Conservation (phyloP, 2,888 invertebrate genomes). For the Pandemis heparana region DNA sequence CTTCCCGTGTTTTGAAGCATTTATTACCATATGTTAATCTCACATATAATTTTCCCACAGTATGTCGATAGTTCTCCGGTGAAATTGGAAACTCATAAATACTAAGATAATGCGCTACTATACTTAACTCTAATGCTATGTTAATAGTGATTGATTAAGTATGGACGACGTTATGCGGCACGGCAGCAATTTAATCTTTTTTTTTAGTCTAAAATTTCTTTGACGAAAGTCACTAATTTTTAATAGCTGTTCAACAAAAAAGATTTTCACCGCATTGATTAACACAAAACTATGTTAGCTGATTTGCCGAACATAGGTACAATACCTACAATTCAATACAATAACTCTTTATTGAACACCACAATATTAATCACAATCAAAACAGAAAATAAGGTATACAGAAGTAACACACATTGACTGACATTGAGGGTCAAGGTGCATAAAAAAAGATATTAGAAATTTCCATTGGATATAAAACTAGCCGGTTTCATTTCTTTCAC, state of each 20-base stretch:
- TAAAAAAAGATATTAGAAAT: too few species aligned
- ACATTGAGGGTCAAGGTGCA: too few species aligned
- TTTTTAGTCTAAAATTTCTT: not conserved
- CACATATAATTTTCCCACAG: constrained; percentile 30
- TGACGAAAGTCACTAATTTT: not conserved
- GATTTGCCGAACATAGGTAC: too few species aligned
- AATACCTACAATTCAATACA: too few species aligned
- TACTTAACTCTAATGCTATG: constrained; percentile 58
- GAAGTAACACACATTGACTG: too few species aligned
- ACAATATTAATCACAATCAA: too few species aligned
- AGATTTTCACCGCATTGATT: not conserved
- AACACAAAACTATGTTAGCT: too few species aligned
- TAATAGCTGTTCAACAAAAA: not conserved
- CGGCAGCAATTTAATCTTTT: constrained; percentile 23
- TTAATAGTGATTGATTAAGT: constrained; percentile 67
- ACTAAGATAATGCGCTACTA: constrained; percentile 38
- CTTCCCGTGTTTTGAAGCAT: constrained; percentile 23
- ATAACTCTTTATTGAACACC: too few species aligned
- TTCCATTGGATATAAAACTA: too few species aligned
- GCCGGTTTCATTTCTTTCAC: too few species aligned
- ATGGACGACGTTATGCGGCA: constrained; percentile 51
- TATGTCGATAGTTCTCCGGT: constrained; percentile 15
- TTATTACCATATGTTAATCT: constrained; percentile 59
- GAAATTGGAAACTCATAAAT: constrained; percentile 39
- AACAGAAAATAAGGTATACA: too few species aligned